Conservation (phyloP, 2,888 invertebrate genomes). For the Drosophila meridionalis region DNA sequence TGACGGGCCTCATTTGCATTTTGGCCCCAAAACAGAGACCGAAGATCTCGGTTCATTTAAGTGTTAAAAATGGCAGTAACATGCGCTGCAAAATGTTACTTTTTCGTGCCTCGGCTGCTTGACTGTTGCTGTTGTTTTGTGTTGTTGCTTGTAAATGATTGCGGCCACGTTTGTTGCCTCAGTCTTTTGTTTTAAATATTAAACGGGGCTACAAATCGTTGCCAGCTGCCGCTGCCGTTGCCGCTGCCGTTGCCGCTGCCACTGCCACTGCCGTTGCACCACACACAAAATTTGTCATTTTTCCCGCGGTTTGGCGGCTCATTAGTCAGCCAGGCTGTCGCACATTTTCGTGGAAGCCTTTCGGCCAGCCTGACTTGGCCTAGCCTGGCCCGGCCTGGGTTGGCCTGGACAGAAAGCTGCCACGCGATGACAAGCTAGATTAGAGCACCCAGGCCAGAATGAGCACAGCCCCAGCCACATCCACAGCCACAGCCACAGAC, state of each 20-base stretch:
- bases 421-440: slow-evolving; percentile 76
- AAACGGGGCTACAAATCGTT: slow-evolving; percentile 76
- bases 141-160: slow-evolving; percentile 63
- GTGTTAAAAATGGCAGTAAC: slow-evolving; percentile 80
- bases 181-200: slow-evolving; percentile 81
- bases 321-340: slow-evolving; percentile 74
- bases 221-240: slow-evolving; percentile 39
- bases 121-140: slow-evolving; percentile 49
- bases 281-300: slow-evolving; percentile 76
- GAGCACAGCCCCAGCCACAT: background rate
- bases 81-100: slow-evolving; percentile 74
- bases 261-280: slow-evolving; percentile 23
- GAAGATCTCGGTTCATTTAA: slow-evolving; percentile 67
- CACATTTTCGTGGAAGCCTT: slow-evolving; percentile 76
- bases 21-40: slow-evolving; percentile 43
- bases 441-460: slow-evolving; percentile 42
- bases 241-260: slow-evolving; percentile 11
- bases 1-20: slow-evolving; percentile 75
- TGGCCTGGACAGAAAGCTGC: slow-evolving; percentile 76
- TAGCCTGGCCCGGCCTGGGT: background rate
- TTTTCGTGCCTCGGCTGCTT: slow-evolving; percentile 65
- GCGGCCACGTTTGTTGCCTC: slow-evolving; percentile 65
- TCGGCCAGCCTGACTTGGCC: slow-evolving; percentile 23
- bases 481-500: slow-evolving; percentile 6
- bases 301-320: slow-evolving; percentile 81